Conservation (phyloP, 92 coral and sea anemone species). For the Micromussa lordhowensis region DNA sequence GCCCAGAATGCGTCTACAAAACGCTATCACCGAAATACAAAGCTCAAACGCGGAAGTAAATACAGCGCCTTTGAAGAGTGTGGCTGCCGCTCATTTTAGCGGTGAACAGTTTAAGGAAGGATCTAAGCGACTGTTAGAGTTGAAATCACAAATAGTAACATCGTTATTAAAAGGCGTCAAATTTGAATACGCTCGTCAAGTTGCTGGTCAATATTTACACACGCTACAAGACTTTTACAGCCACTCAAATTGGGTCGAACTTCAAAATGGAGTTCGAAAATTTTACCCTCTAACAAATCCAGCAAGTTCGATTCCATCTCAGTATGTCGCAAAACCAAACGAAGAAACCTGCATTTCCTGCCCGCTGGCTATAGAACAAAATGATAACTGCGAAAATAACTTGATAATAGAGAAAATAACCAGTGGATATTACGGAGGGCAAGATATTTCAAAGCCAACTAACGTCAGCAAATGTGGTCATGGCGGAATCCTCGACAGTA, state of each 20-base stretch:
- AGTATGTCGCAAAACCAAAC: conserved; percentile 41
- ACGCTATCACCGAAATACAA: conserved; percentile 63
- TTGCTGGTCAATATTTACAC: conserved; percentile 72
- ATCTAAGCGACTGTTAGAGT: conserved; percentile 33
- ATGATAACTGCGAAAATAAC: conserved; percentile 50
- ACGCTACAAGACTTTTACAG: conserved; percentile 83
- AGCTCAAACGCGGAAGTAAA: conserved; percentile 60
- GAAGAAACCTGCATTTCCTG: conserved; percentile 60
- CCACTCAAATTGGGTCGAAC: conserved; percentile 76
- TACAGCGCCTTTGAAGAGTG: conserved; percentile 12
- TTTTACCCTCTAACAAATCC: background rate
- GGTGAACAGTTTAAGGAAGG: conserved; percentile 64
- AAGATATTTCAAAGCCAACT: conserved; percentile 64
- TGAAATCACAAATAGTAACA: conserved; percentile 52
- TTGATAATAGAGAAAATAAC: conserved; percentile 57
- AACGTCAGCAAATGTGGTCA: conserved; percentile 72
- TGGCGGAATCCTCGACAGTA: conserved; percentile 59
- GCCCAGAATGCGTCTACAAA: conserved; percentile 26
- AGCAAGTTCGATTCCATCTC: conserved; percentile 12
- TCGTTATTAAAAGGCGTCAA: conserved; percentile 50
- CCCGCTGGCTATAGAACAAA: background rate
- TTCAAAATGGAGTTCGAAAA: conserved; percentile 34
- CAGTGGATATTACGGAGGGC: conserved; percentile 67
- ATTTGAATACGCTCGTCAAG: conserved; percentile 59
- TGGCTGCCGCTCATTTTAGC: conserved; percentile 69